Evolutionary conservation across 35 echinoderm and acorn worm genomes (phyloP).

Genomic region (Chiridota heheva): DNA sequence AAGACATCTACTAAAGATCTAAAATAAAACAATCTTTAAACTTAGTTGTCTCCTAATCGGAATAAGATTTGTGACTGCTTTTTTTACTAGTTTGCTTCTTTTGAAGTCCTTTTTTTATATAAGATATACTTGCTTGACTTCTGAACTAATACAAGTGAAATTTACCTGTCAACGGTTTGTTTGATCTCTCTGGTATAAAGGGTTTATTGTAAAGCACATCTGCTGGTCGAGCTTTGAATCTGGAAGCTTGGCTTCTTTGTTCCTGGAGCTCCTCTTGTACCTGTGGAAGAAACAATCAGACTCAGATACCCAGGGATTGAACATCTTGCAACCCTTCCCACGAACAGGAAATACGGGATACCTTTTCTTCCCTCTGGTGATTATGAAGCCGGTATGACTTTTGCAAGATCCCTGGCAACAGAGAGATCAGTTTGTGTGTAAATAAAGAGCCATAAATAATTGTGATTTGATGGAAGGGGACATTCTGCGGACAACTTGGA

Average conservation of each 20-base stretch:
- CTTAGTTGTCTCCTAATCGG: too few species aligned
- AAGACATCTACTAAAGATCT: neutral
- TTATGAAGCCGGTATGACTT: neutral
- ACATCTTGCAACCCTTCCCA: neutral
- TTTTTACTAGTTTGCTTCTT: too few species aligned
- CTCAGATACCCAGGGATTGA: too few species aligned
- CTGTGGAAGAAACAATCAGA: constrained; percentile 27
- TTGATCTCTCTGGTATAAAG: constrained; percentile 73
- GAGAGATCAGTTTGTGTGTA: too few species aligned
- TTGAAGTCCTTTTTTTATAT: too few species aligned
- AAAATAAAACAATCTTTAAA: neutral
- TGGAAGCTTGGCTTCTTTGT: constrained; percentile 47
- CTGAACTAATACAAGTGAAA: neutral
- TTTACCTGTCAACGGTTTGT: constrained; percentile 91
- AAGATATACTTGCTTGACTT: too few species aligned
- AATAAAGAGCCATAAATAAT: too few species aligned
- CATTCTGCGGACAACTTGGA: too few species aligned
- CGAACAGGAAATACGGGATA: neutral
- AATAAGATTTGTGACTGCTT: too few species aligned
- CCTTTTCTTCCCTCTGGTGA: too few species aligned
- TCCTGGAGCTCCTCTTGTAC: constrained; percentile 81
- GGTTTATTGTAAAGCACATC: constrained; percentile 81
- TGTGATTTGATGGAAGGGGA: too few species aligned
- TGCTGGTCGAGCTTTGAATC: constrained; percentile 79
- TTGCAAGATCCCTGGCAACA: too few species aligned